Evolutionary conservation across 2,797 vertebrate species (phyloP).

Genomic region (Molossus alvarezi): DNA sequence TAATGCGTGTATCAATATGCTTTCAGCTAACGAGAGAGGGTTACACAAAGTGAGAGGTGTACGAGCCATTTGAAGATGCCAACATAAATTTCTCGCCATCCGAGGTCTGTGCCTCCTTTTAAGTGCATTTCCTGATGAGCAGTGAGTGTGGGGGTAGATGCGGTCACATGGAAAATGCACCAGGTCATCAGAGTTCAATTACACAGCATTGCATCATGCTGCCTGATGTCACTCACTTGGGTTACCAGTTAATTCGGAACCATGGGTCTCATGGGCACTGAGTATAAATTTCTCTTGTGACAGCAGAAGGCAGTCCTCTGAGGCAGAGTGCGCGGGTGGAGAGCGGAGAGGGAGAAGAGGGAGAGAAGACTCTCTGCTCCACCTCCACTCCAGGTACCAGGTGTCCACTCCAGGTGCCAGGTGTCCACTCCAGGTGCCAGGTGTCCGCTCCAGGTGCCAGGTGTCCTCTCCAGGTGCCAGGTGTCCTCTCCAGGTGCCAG

Average conservation of each 20-base stretch:
- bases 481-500: background rate
- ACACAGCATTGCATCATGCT: background rate
- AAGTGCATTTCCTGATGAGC: constrained; percentile 65
- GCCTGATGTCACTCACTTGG: background rate
- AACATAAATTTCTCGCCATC: constrained; percentile 46
- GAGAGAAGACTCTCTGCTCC: background rate
- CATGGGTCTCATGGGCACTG: background rate
- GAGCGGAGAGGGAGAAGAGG: background rate
- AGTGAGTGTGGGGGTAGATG: constrained; percentile 23
- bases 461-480: background rate
- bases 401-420: background rate
- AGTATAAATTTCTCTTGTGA: background rate
- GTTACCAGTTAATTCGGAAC: background rate
- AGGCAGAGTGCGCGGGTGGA: background rate
- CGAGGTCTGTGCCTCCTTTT: constrained; percentile 40
- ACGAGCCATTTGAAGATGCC: constrained; percentile 19
- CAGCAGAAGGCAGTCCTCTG: background rate
- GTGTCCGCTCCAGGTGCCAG: no score
- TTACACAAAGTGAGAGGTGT: constrained; percentile 19
- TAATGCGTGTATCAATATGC: constrained; percentile 50
- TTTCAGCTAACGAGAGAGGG: constrained; percentile 43
- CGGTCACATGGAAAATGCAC: background rate
- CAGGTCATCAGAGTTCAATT: background rate
- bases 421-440: no score
- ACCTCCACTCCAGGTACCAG: background rate